Base-by-base conservation (phyloP, 2,797 vertebrate species). In the Falco columbarius region DNA sequence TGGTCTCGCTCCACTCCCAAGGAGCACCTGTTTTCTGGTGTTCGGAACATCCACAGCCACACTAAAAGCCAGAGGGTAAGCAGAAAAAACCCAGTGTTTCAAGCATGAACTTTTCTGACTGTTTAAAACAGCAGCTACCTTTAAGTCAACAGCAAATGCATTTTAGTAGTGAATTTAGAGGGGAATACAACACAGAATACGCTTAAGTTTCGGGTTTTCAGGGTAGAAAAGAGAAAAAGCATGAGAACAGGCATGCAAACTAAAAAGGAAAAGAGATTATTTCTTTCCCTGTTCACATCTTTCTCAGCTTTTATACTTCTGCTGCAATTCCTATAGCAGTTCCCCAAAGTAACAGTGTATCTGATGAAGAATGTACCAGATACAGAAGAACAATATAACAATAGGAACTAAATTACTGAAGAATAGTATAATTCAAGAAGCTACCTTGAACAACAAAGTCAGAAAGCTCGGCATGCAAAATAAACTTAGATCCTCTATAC, bases 21-120 rank as follows among this genome's bases (percentile, higher is more conserved):
- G 23, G 36, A 27, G n/a, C 0, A 1, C 8, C n/a, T 4, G 1
- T 24, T 80, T 59, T 36, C 54, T 44, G 4, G 12, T 7, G 14
- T 51, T 90, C 5, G 47, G 30, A 76, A 72, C 59, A 90, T 7
- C 51, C 67, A 47, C 3, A 62, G 58, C 51, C 74, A 62, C 54
- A 54, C 4, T 63, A 21, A 84, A 68, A 68, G 27, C 4, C 30
- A 73, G 30, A 59, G 4, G 4, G 6, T 44, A 18, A 73, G 27
- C 29, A 38, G 30, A 77, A 81, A 89, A 75, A 61, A 29, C 10
- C 26, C 12, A 58, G 1, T 4, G 14, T 44, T 68, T 51, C 13
- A 8, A 58, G n/a, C 46, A 26, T 7, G 17, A 92, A 71, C 27
- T 62, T 58, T 46, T 61, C 32, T 5, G 30, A 30, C 36, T 46